Evolutionary conservation across 2,797 vertebrate genomes (phyloP).

Genomic region (Chaunax sp.): DNA sequence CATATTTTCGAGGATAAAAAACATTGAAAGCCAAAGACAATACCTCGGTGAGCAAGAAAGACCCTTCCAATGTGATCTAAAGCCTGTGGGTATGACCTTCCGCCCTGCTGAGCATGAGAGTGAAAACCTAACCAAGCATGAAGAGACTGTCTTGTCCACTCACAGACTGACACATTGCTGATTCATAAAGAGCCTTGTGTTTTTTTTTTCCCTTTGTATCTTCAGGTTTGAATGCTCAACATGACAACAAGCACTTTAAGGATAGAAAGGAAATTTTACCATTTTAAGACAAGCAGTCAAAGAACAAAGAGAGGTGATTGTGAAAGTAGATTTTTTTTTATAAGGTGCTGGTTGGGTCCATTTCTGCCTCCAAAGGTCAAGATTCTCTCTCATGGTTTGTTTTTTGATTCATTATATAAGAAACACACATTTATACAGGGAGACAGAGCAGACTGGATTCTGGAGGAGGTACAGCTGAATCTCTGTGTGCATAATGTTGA

Average conservation of each 20-base stretch:
- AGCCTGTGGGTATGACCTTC: slow-evolving; percentile 61
- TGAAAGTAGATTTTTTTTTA: slow-evolving; percentile 11
- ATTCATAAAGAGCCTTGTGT: slow-evolving; percentile 60
- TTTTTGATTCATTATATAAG: slow-evolving; percentile 34
- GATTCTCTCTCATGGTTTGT: slow-evolving; percentile 28
- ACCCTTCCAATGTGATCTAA: slow-evolving; percentile 56
- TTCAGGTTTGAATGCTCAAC: slow-evolving; percentile 50
- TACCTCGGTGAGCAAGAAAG: slow-evolving; percentile 35
- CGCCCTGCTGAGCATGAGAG: slow-evolving; percentile 61
- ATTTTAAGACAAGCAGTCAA: slow-evolving; percentile 19
- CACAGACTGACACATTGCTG: slow-evolving; percentile 71
- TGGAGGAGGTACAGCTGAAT: slow-evolving; percentile 24
- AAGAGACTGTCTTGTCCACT: slow-evolving; percentile 69
- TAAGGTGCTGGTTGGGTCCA: slow-evolving; percentile 6
- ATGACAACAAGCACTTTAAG: slow-evolving; percentile 29
- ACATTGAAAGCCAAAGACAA: slow-evolving; percentile 39
- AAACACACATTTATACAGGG: slow-evolving; percentile 30
- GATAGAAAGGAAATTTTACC: slow-evolving; percentile 3
- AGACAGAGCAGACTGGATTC: slow-evolving; percentile 39
- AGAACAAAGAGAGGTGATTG: slow-evolving; percentile 14
- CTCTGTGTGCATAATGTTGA: slow-evolving; percentile 5
- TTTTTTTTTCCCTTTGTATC: slow-evolving; percentile 40
- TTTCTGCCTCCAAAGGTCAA: neutral
- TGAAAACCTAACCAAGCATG: slow-evolving; percentile 73
- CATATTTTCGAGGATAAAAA: slow-evolving; percentile 17